A percentile compares a stretch with the other conserved stretches of the same genome.
These are phyloP conservation scores for Mimas tiliae DNA, from an alignment of 2,888 invertebrate species.

Conservation along the genomic window DNA sequence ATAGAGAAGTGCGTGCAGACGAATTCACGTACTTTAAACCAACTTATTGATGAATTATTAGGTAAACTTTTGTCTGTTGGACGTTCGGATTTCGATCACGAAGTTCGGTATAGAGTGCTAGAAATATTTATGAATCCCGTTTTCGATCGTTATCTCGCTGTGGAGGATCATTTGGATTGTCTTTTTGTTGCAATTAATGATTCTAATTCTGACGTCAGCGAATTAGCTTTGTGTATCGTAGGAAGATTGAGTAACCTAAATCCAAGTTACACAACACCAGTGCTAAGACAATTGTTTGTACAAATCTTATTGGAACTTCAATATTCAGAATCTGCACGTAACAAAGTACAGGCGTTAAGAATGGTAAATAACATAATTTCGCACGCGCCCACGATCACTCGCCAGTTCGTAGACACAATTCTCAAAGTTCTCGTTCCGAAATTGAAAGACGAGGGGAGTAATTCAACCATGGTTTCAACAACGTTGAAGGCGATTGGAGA, in stretches of 20 bases:
- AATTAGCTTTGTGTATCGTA: constrained; percentile 95
- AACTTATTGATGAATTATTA: constrained; percentile 96
- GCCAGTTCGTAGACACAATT: constrained; percentile 98
- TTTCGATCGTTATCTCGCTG: constrained; percentile 97
- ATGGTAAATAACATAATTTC: constrained; percentile 98
- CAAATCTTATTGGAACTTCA: constrained; percentile 97
- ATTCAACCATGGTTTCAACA: constrained; percentile 95
- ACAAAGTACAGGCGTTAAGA: constrained; percentile 97
- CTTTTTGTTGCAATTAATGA: constrained; percentile 98
- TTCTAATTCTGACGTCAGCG: constrained; percentile 97
- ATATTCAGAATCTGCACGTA: constrained; percentile 96
- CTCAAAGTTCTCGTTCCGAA: constrained; percentile 95
- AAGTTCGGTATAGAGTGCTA: constrained; percentile 96
- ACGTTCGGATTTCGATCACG: constrained; percentile 97
- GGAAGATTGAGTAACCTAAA: constrained; percentile 96
- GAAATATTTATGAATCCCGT: constrained; percentile 93
- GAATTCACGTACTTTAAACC: constrained; percentile 92
- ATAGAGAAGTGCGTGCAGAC: constrained; percentile 87
- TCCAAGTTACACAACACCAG: constrained; percentile 99
- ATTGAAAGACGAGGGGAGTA: constrained; percentile 93
- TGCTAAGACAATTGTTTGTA: constrained; percentile 94
- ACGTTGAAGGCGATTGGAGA: constrained; percentile 97
- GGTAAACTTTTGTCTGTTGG: constrained; percentile 96
- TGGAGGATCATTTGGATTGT: constrained; percentile 96
- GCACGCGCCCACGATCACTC: constrained; percentile 95